Conservation (phyloP, 2,888 invertebrate species). For the Drosophila pseudotakahashii region DNA sequence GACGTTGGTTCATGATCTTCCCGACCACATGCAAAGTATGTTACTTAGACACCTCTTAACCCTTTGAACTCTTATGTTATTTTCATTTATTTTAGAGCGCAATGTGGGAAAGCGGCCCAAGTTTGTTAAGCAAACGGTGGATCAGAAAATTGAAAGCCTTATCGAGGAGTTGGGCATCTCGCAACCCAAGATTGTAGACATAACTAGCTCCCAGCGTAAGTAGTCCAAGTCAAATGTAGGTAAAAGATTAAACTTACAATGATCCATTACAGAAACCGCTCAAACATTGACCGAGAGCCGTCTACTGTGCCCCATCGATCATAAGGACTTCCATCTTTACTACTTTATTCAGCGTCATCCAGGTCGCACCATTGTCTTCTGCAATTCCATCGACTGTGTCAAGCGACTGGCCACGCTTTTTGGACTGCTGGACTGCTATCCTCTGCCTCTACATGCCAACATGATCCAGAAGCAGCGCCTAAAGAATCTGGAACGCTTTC, state of each 20-base stretch:
- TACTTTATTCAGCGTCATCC: slow-evolving; percentile 94
- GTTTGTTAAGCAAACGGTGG: slow-evolving; percentile 88
- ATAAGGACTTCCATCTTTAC: slow-evolving; percentile 96
- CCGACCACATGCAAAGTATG: slow-evolving; percentile 88
- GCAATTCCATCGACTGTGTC: slow-evolving; percentile 96
- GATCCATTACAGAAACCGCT: slow-evolving; percentile 88
- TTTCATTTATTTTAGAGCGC: slow-evolving; percentile 61
- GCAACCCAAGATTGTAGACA: slow-evolving; percentile 96
- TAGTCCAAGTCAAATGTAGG: background rate
- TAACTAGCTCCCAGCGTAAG: slow-evolving; percentile 90
- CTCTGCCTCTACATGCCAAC: slow-evolving; percentile 92
- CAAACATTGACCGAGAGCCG: slow-evolving; percentile 93
- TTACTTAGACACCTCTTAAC: background rate
- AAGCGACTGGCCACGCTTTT: slow-evolving; percentile 90
- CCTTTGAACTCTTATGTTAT: background rate
- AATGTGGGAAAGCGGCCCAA: slow-evolving; percentile 82
- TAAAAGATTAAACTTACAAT: background rate
- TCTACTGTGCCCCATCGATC: slow-evolving; percentile 90
- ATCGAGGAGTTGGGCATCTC: slow-evolving; percentile 93
- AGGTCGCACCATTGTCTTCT: slow-evolving; percentile 97
- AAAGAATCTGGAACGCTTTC: slow-evolving; percentile 95
- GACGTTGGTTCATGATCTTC: slow-evolving; percentile 94
- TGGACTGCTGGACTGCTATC: slow-evolving; percentile 88
- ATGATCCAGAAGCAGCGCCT: slow-evolving; percentile 98
- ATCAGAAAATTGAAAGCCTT: slow-evolving; percentile 91